Evolutionary conservation across 2,888 invertebrate species (phyloP).

Genomic region (Caenorhabditis sinica): DNA sequence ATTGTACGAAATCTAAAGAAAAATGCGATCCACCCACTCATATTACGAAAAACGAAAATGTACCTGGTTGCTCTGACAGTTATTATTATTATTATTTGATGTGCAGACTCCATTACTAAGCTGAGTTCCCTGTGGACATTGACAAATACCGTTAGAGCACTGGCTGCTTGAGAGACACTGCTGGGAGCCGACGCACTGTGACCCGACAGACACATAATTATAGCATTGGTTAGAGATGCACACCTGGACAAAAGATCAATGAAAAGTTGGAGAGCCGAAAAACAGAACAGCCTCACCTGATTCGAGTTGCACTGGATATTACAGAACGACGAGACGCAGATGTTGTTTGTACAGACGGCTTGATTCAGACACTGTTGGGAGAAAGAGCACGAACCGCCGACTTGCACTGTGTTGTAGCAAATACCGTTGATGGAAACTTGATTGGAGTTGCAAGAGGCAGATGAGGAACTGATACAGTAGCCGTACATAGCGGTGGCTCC

Average conservation of each 20-base stretch:
- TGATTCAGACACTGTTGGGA: conserved; percentile 71
- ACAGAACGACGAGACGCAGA: conserved; percentile 55
- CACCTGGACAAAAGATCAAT: conserved; percentile 48
- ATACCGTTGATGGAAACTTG: conserved; percentile 56
- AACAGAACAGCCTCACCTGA: conserved; percentile 16
- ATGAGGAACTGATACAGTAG: conserved; percentile 62
- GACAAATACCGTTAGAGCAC: conserved; percentile 57
- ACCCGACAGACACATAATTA: conserved; percentile 52
- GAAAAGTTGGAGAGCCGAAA: background rate
- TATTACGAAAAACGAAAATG: too few relatives aligned
- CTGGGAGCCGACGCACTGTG: conserved; percentile 58
- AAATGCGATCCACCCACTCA: conserved; percentile 14
- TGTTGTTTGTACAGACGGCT: conserved; percentile 60
- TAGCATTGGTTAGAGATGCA: conserved; percentile 66
- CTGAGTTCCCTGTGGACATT: conserved; percentile 57
- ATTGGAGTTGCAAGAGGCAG: conserved; percentile 44
- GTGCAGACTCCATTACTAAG: conserved; percentile 49
- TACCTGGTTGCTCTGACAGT: conserved; percentile 57
- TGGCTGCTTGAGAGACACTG: conserved; percentile 64
- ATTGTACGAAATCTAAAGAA: conserved; percentile 39
- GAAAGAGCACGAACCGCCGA: conserved; percentile 70
- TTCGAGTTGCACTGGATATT: conserved; percentile 45
- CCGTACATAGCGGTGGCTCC: conserved; percentile 66
- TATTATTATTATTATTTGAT: conserved; percentile 42
- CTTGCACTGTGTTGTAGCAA: conserved; percentile 68